Conservation (phyloP, 2,888 invertebrate species). For the Priocnemis perturbator region DNA sequence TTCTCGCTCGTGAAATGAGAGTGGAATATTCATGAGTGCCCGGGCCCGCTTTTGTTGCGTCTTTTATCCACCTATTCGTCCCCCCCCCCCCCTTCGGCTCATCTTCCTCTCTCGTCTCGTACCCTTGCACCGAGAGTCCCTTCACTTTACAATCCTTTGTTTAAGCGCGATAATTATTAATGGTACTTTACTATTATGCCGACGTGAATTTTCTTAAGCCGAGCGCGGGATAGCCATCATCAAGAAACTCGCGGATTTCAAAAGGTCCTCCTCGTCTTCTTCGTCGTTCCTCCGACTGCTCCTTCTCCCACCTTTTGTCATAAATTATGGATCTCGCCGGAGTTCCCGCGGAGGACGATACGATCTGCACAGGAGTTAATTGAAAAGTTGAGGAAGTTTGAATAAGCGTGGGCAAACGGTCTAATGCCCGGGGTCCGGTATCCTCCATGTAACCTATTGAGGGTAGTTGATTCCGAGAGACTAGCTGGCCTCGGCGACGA, state of each 20-base stretch:
- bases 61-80: conserved; percentile 33
- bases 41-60: conserved; percentile 29
- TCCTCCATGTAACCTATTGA: no score
- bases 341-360: conserved; percentile 17
- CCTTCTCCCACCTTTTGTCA: conserved; percentile 12
- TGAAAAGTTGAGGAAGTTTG: conserved; percentile 30
- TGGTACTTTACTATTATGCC: conserved; percentile 27
- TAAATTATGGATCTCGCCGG: conserved; percentile 33
- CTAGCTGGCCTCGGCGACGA: no score
- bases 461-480: no score
- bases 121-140: no score
- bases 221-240: conserved; percentile 16
- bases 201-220: conserved; percentile 28
- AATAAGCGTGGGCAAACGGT: not conserved
- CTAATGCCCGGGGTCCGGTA: no score
- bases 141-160: conserved; percentile 26
- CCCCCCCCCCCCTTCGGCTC: conserved; percentile 9
- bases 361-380: conserved; percentile 35
- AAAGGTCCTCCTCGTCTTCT: conserved; percentile 17
- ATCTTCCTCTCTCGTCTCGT: no score
- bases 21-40: conserved; percentile 37
- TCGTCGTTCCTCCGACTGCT: not conserved
- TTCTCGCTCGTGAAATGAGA: conserved; percentile 27
- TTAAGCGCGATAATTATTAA: conserved; percentile 41
- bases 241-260: conserved; percentile 19